A percentile compares a stretch with the other conserved stretches of the same genome.
These are phyloP conservation scores for Pherbina coryleti DNA, from an alignment of 2,888 invertebrate genomes.

Conservation along the genomic window DNA sequence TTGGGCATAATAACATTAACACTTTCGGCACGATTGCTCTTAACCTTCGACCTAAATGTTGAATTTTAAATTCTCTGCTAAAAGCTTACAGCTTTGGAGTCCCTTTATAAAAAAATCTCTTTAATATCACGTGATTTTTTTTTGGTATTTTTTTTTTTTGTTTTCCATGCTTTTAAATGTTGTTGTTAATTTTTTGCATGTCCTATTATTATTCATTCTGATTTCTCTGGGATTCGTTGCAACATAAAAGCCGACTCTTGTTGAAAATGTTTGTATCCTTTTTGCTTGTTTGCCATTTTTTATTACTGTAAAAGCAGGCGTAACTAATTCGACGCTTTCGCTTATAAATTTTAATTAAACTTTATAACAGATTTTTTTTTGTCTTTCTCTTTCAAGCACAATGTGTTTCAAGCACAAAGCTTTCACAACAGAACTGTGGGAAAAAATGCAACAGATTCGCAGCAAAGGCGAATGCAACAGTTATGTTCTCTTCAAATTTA, in stretches of 20 bases:
- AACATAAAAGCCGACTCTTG: conserved; percentile 2
- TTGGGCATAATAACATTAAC: not conserved
- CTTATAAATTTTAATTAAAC: conserved; percentile 31
- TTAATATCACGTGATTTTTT: not conserved
- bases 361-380: conserved; percentile 3
- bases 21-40: not conserved
- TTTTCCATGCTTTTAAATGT: not conserved
- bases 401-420: no score
- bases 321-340: conserved; percentile 28
- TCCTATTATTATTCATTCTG: not conserved
- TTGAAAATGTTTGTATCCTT: not conserved
- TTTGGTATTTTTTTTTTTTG: not conserved
- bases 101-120: not conserved
- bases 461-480: no score
- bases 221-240: not conserved
- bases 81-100: no score
- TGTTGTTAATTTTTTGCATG: not conserved
- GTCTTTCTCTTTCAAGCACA: not conserved
- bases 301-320: conserved; percentile 17
- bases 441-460: no score
- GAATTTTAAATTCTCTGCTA: not conserved
- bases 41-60: not conserved
- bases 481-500: no score
- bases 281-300: not conserved
- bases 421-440: no score